Conservation (phyloP, 2,797 vertebrate species). For the Mormyrops boulengeri region DNA sequence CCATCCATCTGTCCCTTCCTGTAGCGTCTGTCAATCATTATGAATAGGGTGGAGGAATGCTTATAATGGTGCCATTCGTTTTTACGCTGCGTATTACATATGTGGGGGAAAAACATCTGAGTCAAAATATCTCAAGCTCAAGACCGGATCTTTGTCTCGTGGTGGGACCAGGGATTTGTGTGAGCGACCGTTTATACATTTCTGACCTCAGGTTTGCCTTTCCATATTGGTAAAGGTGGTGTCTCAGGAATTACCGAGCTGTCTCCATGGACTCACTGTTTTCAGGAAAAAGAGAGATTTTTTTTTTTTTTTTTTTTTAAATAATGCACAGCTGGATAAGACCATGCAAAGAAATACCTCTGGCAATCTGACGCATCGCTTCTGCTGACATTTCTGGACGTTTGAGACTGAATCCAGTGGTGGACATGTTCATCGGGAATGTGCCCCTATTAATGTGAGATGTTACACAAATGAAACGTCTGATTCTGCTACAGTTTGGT, state of each 20-base stretch:
- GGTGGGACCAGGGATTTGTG: conserved; percentile 32
- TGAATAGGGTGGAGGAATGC: neutral
- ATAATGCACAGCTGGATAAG: conserved; percentile 22
- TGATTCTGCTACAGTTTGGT: conserved; percentile 54
- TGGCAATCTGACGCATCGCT: conserved; percentile 20
- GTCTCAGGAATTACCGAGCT: conserved; percentile 49
- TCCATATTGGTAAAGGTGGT: conserved; percentile 46
- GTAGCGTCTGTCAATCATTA: conserved; percentile 17
- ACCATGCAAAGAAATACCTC: conserved; percentile 34
- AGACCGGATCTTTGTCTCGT: conserved; percentile 22
- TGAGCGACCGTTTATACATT: conserved; percentile 33
- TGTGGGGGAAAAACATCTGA: neutral
- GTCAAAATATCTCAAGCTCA: neutral
- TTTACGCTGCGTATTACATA: neutral
- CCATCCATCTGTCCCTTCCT: neutral
- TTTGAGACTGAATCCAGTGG: neutral
- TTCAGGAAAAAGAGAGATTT: conserved; percentile 25
- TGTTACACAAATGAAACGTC: neutral
- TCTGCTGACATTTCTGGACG: neutral
- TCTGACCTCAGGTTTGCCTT: conserved; percentile 56
- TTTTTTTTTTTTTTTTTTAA: conserved; percentile 4
- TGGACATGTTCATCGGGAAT: conserved; percentile 32
- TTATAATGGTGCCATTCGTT: neutral
- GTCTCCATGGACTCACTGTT: conserved; percentile 40
- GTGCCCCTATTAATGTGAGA: neutral